Conservation (phyloP, 2,113 vertebrate genomes). For the Macquaria ambigua region DNA sequence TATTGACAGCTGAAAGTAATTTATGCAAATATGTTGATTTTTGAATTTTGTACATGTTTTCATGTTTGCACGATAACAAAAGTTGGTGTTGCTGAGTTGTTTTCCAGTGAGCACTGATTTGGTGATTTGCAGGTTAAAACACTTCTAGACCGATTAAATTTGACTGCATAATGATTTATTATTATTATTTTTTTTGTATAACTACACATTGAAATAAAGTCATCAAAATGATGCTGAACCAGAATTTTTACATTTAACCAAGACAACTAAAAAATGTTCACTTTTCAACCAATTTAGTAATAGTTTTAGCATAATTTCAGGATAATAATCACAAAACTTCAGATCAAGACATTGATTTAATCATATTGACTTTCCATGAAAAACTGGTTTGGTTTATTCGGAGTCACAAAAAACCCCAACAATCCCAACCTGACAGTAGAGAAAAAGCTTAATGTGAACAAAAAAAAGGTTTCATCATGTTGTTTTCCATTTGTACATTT, state of each 20-base stretch:
- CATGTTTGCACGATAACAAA: background rate
- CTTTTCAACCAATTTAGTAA: background rate
- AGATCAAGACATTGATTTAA: background rate
- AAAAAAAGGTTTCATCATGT: background rate
- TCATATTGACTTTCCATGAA: background rate
- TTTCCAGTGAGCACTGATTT: background rate
- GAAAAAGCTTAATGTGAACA: background rate
- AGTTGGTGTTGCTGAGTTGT: background rate
- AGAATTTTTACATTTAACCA: background rate
- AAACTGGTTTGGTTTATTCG: background rate
- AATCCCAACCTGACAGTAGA: too few species aligned
- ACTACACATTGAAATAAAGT: background rate
- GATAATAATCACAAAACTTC: background rate
- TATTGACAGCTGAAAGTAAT: conserved; percentile 2
- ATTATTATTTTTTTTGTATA: background rate
- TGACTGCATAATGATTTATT: background rate
- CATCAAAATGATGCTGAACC: background rate
- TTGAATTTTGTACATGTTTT: background rate
- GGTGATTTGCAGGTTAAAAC: background rate
- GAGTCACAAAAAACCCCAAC: background rate
- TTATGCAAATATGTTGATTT: background rate
- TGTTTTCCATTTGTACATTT: background rate
- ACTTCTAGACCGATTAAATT: background rate
- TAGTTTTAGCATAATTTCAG: background rate
- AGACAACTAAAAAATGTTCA: background rate